Evolutionary conservation across 1,140 invertebrate genomes (phyloP), one percentile per base, ranked within the genome.

Genomic region (Procambarus clarkii): DNA sequence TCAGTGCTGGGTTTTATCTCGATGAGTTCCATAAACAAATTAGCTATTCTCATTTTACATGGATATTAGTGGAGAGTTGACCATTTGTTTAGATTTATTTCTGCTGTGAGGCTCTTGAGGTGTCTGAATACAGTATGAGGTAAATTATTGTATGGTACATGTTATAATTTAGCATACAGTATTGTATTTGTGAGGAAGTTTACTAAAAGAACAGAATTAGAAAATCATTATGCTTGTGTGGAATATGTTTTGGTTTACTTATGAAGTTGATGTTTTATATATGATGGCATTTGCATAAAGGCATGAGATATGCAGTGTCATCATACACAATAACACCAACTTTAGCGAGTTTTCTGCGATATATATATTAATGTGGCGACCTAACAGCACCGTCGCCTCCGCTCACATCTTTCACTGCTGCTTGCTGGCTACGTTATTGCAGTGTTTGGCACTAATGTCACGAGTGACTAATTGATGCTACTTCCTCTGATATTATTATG

Each of bases 401-500:
- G 54, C 64, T 60, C 58, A 54, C 54, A 44, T 84, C 82, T 84
- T 60, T 69, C 82, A 84, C 82, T 45, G 64, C 58, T 45, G 82
- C 82, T 84, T 84, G 58, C 60, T 84, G 82, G 82, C 58, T 84
- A 64, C 54, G 82, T 34, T 84, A 64, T n/a, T 71, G 82, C 82
- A 64, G 21, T 54, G 24, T 64, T 44, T 69, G 60, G 82, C 82
- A 84, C 82, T 84, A 84, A 84, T 34, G 58, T 69, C 60, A 64
- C 13, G 82, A 84, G 45, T 44, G 82, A n/a, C 82, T 44, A 34
- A 64, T 24, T 69, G 60, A 34, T 44, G 64, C 50, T 34, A 60
- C 34, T 44, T 8, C 82, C 69, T 60, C 82, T 64, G 50, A 82
- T n/a, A 60, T 58, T 58, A 64, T 64, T 18, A 64, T 64, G 60